phyloP scores from a whole-genome alignment of 2,113 vertebrate species.

The Tychaedon coryphoeus region DNA sequence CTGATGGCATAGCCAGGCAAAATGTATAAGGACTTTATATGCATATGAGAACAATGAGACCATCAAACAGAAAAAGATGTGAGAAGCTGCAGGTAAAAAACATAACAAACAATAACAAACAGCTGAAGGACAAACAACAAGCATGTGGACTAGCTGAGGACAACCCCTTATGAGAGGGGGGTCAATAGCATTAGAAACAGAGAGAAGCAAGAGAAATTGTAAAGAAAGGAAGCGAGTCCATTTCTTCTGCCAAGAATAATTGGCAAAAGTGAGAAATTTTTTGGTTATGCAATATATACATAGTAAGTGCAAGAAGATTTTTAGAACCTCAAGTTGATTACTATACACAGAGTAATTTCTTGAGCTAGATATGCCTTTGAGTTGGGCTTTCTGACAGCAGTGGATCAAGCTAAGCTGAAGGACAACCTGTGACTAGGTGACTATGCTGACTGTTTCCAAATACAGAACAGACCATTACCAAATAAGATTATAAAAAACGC shows the following conservation, averaged over 20 bases:
- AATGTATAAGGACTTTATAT: not conserved
- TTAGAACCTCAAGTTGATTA: not conserved
- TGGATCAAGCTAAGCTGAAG: not conserved
- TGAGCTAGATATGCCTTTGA: not conserved
- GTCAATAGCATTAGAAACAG: not conserved
- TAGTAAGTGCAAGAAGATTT: not conserved
- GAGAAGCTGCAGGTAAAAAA: not conserved
- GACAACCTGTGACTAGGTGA: not conserved
- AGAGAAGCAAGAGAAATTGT: not conserved
- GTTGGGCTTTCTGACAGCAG: not conserved
- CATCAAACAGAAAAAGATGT: not conserved
- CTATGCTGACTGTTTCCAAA: not conserved
- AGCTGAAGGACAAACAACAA: not conserved
- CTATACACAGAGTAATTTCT: not conserved
- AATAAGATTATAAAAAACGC: not conserved
- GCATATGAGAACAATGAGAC: not conserved
- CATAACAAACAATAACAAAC: not conserved
- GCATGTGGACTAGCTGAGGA: not conserved
- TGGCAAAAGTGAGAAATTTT: not conserved
- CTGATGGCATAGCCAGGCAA: not conserved
- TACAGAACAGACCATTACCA: not conserved
- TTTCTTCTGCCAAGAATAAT: not conserved
- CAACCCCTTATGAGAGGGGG: accelerated
- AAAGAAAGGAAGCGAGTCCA: not conserved
- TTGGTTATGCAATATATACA: not conserved